Evolutionary conservation across 2,113 vertebrate species (phyloP).

Genomic region (Cyanoramphus novaezelandiae): DNA sequence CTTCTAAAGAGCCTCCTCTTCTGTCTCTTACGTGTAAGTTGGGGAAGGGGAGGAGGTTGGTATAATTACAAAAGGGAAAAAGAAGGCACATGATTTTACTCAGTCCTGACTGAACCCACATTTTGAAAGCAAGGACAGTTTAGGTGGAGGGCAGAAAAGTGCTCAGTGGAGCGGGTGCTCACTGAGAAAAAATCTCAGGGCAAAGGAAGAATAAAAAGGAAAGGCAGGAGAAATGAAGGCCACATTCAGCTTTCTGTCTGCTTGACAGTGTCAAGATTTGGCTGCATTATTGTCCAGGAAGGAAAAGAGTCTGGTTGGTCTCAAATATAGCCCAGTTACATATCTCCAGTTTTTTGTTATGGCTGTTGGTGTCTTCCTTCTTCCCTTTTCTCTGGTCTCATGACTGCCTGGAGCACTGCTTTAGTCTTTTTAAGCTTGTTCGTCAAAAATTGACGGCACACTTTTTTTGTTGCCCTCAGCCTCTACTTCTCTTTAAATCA

Average conservation of each 20-base stretch:
- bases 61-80: conserved; percentile 73
- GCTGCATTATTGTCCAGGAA: conserved; percentile 78
- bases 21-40: not conserved
- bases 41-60: conserved; percentile 63
- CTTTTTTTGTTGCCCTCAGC: conserved; percentile 51
- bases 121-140: conserved; percentile 69
- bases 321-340: conserved; percentile 78
- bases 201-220: conserved; percentile 63
- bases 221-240: conserved; percentile 73
- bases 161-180: conserved; percentile 29
- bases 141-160: conserved; percentile 58
- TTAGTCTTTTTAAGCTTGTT: conserved; percentile 52
- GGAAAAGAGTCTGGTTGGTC: conserved; percentile 73
- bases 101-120: conserved; percentile 70
- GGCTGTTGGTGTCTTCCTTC: conserved; percentile 75
- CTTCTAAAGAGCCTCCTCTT: conserved; percentile 47
- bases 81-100: conserved; percentile 84
- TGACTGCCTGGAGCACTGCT: conserved; percentile 66
- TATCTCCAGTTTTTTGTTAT: conserved; percentile 82
- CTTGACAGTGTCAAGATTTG: conserved; percentile 78
- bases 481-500: conserved; percentile 59
- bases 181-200: conserved; percentile 54
- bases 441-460: conserved; percentile 40
- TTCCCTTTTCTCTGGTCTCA: conserved; percentile 74
- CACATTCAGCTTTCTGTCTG: conserved; percentile 78